A percentile compares a stretch with the other conserved stretches of the same genome.
Evolutionary conservation across 2,113 vertebrate genomes (phyloP).

Genomic region (Oreotrochilus melanogaster): DNA sequence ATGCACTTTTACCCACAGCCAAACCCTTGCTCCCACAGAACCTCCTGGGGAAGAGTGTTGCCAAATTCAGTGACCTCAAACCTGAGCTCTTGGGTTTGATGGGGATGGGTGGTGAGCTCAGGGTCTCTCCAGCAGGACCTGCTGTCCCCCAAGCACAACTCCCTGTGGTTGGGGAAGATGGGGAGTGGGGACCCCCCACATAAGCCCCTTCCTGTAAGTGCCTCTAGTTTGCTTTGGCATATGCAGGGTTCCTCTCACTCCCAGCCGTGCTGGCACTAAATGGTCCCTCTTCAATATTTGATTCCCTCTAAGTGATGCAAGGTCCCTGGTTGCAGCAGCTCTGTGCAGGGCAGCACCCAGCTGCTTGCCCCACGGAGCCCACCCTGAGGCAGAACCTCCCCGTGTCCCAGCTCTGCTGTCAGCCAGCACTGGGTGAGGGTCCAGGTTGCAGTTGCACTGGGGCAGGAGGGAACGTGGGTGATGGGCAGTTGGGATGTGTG

Average conservation of each 20-base stretch:
- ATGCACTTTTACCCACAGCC: neutral
- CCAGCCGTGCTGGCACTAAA: neutral
- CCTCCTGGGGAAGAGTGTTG: neutral
- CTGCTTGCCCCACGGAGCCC: neutral
- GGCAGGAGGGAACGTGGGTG: neutral
- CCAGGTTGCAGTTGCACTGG: fast-evolving
- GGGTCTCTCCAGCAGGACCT: neutral
- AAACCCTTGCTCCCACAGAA: neutral
- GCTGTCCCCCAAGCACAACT: fast-evolving
- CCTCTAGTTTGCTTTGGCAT: neutral
- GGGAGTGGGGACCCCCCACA: neutral
- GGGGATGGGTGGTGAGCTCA: neutral
- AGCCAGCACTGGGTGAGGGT: neutral
- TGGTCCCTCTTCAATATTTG: neutral
- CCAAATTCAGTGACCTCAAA: neutral
- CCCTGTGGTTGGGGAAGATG: fast-evolving
- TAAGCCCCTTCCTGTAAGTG: neutral
- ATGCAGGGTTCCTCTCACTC: fast-evolving
- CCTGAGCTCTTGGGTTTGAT: fast-evolving
- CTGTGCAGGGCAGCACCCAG: neutral
- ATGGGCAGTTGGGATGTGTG: neutral
- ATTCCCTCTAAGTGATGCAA: neutral
- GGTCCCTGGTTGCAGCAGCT: neutral
- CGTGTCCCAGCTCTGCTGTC: fast-evolving
- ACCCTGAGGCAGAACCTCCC: fast-evolving